phyloP scores from a whole-genome alignment of 2,888 invertebrate species.

The Hymenopus coronatus region DNA sequence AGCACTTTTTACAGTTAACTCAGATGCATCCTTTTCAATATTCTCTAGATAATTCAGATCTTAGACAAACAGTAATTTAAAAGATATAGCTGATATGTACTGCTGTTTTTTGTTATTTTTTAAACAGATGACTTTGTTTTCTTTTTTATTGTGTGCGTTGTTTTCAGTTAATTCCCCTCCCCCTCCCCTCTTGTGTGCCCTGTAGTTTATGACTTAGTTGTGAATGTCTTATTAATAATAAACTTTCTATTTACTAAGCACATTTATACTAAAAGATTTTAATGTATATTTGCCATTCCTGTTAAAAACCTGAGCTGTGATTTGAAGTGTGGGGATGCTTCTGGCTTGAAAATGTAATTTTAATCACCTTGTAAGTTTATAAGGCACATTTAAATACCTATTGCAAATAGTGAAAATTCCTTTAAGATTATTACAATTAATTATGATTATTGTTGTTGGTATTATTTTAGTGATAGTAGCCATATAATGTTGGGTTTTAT shows the following conservation, averaged over 20 bases:
- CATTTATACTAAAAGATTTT: too few species aligned
- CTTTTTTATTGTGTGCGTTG: not conserved
- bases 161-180: not conserved
- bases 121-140: not conserved
- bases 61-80: not conserved
- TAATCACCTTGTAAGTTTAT: not conserved
- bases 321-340: not conserved
- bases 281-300: not conserved
- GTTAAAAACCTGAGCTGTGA: not conserved
- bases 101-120: not conserved
- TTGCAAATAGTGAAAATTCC: not conserved
- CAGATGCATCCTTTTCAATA: not conserved
- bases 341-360: not conserved
- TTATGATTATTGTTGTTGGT: not conserved
- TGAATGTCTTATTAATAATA: too few species aligned
- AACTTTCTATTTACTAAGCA: too few species aligned
- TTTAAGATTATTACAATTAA: not conserved
- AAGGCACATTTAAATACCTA: not conserved
- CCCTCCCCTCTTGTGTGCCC: too few species aligned
- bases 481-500: constrained; percentile 6
- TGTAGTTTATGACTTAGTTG: too few species aligned
- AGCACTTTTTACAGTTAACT: not conserved
- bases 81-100: not conserved
- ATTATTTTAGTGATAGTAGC: not conserved
- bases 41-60: not conserved